Conservation (phyloP, 1,140 invertebrate genomes). For the Frieseomelitta varia region DNA sequence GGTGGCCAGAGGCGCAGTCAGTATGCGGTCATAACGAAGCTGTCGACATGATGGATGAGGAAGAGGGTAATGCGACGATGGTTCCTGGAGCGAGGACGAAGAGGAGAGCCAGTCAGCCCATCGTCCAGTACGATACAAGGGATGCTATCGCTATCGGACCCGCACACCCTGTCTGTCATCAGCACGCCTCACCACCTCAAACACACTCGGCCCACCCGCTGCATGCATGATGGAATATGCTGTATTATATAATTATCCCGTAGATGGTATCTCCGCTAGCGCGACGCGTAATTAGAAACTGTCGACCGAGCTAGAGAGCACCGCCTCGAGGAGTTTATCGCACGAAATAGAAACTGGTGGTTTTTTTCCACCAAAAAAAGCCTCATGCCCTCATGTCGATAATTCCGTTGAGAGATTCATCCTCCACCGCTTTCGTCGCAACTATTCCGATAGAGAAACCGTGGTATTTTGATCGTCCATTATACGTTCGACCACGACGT, state of each 20-base stretch:
- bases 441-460: not conserved
- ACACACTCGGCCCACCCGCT: constrained; percentile 74
- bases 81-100: constrained; percentile 73
- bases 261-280: constrained; percentile 66
- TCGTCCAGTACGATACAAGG: constrained; percentile 75
- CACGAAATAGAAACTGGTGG: constrained; percentile 35
- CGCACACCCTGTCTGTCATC: constrained; percentile 79
- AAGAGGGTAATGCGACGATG: constrained; percentile 70
- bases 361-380: not conserved
- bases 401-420: not conserved
- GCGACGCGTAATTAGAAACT: constrained; percentile 72
- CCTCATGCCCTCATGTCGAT: not conserved
- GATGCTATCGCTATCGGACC: constrained; percentile 77
- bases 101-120: constrained; percentile 63
- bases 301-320: constrained; percentile 53
- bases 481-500: not conserved
- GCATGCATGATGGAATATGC: constrained; percentile 74
- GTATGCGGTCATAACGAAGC: constrained; percentile 79
- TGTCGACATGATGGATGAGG: constrained; percentile 80
- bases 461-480: not conserved
- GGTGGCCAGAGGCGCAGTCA: constrained; percentile 64
- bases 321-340: constrained; percentile 44
- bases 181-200: constrained; percentile 79
- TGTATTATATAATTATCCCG: constrained; percentile 75
- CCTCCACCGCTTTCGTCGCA: not conserved